Percentiles rank a stretch among this genome's conserved stretches.
These are phyloP conservation scores for Vanessa cardui DNA, from an alignment of 2,888 invertebrate species.

Conservation along the genomic window DNA sequence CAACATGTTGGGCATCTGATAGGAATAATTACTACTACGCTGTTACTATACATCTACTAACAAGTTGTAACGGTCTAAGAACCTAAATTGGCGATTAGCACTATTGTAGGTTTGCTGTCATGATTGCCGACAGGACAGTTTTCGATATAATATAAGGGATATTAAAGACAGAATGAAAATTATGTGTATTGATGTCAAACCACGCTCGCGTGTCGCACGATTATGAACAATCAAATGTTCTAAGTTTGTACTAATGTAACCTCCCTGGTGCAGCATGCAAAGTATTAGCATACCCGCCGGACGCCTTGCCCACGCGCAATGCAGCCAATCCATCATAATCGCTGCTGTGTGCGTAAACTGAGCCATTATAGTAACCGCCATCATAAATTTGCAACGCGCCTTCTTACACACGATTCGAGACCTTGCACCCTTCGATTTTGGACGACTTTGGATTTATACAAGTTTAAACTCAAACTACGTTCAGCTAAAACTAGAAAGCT, in stretches of 20 bases:
- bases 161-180: not conserved
- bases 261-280: constrained; percentile 54
- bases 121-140: not conserved
- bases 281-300: constrained; percentile 78
- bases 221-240: constrained; percentile 66
- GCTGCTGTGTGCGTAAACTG: constrained; percentile 51
- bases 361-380: constrained; percentile 54
- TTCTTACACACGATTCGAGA: constrained; percentile 31
- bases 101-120: no score
- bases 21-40: not conserved
- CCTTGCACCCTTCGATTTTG: constrained; percentile 34
- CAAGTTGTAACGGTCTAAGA: no score
- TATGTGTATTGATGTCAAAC: constrained; percentile 30
- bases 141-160: not conserved
- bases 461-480: constrained; percentile 1
- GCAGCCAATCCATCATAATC: constrained; percentile 72
- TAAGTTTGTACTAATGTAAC: constrained; percentile 62
- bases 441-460: constrained; percentile 15
- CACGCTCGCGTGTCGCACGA: constrained; percentile 56
- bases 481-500: constrained; percentile 34
- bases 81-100: no score
- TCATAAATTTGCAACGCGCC: constrained; percentile 26
- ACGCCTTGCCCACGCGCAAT: constrained; percentile 70
- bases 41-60: no score
- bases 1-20: not conserved